These are phyloP conservation scores for Rhyzopertha dominica DNA, from an alignment of 1,140 invertebrate genomes.

Conservation along the genomic window DNA sequence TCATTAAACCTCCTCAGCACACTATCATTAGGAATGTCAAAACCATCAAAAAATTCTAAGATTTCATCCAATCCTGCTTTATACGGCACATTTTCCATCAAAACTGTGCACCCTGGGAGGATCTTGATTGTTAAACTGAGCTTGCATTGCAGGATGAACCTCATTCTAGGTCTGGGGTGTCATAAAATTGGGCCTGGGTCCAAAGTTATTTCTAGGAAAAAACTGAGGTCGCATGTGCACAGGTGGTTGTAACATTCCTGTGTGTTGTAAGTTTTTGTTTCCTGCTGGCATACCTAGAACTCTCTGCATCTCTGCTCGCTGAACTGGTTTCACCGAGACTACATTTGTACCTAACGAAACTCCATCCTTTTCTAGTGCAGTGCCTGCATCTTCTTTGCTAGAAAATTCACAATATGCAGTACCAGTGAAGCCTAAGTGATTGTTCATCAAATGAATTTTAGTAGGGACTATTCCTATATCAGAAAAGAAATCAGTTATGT, in stretches of 20 bases:
- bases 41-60: constrained; percentile 76
- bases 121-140: constrained; percentile 50
- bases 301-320: constrained; percentile 52
- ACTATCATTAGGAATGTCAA: constrained; percentile 66
- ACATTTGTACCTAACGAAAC: constrained; percentile 58
- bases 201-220: constrained; percentile 14
- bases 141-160: too few relatives aligned
- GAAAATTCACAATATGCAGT: constrained; percentile 84
- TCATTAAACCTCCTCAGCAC: constrained; percentile 80
- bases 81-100: constrained; percentile 81
- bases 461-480: constrained; percentile 69
- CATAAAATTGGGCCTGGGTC: constrained; percentile 40
- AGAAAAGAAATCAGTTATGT: constrained; percentile 75
- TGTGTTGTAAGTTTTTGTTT: too few relatives aligned
- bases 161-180: constrained; percentile 25
- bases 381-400: constrained; percentile 59
- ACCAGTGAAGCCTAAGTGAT: constrained; percentile 56
- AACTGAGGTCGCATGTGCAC: constrained; percentile 2
- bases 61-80: constrained; percentile 82
- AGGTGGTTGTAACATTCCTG: too few relatives aligned
- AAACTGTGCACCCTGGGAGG: constrained; percentile 76
- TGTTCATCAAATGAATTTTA: constrained; percentile 72
- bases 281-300: too few relatives aligned
- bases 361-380: constrained; percentile 67
- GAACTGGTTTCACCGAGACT: constrained; percentile 62